Percentiles rank a stretch among this genome's conserved stretches.
Evolutionary conservation across 2,888 invertebrate species (phyloP).

Genomic region (Nematopogon swammerdamellus): DNA sequence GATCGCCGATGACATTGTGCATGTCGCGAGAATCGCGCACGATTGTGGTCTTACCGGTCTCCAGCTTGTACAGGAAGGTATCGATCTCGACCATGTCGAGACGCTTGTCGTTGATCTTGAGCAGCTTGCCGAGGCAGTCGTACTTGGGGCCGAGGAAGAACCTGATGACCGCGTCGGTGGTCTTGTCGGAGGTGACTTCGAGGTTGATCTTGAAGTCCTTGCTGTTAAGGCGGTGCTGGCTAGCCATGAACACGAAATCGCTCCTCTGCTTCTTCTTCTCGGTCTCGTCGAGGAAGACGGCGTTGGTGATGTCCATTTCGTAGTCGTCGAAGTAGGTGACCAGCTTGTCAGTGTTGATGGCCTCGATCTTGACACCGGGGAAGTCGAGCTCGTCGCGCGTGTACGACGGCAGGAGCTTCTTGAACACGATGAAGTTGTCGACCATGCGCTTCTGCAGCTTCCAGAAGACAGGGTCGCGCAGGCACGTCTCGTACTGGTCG

Average conservation of each 20-base stretch:
- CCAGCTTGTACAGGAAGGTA: slow-evolving; percentile 58
- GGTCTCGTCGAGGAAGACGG: slow-evolving; percentile 43
- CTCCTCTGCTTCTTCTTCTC: slow-evolving; percentile 47
- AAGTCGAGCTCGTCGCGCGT: slow-evolving; percentile 57
- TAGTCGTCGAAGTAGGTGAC: slow-evolving; percentile 69
- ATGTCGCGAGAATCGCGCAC: slow-evolving; percentile 66
- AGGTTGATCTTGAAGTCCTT: slow-evolving; percentile 60
- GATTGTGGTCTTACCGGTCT: slow-evolving; percentile 65
- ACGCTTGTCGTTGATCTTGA: slow-evolving; percentile 45
- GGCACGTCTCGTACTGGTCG: slow-evolving; percentile 60
- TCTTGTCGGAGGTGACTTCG: slow-evolving; percentile 54
- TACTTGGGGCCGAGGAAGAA: slow-evolving; percentile 69
- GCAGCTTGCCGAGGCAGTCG: slow-evolving; percentile 59
- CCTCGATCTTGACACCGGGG: slow-evolving; percentile 62
- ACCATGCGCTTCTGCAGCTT: slow-evolving; percentile 61
- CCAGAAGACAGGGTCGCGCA: slow-evolving; percentile 74
- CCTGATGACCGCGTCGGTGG: slow-evolving; percentile 60
- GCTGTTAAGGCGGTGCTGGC: slow-evolving; percentile 63
- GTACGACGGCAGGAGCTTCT: slow-evolving; percentile 57
- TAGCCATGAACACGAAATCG: slow-evolving; percentile 48
- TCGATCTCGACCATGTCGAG: slow-evolving; percentile 44
- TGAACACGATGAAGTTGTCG: slow-evolving; percentile 56
- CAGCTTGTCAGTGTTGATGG: slow-evolving; percentile 61
- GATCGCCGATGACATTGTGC: slow-evolving; percentile 60
- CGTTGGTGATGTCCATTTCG: slow-evolving; percentile 64